These are phyloP conservation scores for Tipula confusa DNA, from an alignment of 2,888 invertebrate genomes.

Conservation along the genomic window DNA sequence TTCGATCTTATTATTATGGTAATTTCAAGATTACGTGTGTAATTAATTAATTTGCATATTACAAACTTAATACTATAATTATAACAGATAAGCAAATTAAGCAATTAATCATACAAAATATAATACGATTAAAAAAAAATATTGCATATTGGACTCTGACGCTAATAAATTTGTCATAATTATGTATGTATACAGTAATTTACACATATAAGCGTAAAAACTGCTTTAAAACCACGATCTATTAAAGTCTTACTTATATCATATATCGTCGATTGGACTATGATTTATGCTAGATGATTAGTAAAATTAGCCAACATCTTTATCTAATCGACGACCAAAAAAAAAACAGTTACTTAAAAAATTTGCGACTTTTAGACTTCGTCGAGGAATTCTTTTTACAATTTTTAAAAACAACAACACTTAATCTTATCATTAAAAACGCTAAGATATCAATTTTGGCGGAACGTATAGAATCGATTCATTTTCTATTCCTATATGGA, in stretches of 20 bases:
- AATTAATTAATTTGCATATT: no score
- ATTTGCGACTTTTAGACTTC: not conserved
- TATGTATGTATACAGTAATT: no score
- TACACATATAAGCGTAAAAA: no score
- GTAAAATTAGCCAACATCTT: not conserved
- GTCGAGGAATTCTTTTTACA: not conserved
- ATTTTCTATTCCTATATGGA: not conserved
- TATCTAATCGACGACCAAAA: not conserved
- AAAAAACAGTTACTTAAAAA: not conserved
- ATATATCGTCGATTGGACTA: no score
- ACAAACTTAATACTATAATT: no score
- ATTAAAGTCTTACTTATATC: no score
- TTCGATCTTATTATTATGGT: no score
- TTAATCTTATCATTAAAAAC: not conserved
- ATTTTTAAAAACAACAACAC: not conserved
- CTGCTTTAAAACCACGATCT: no score
- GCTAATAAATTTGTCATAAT: not conserved
- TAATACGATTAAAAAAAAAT: not conserved
- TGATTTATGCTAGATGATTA: not conserved
- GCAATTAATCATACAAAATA: not conserved
- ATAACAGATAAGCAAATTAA: no score
- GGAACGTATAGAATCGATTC: not conserved
- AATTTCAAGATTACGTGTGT: no score
- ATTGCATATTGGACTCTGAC: not conserved
- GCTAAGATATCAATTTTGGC: not conserved